Percentiles rank a stretch among this genome's conserved stretches.
These are phyloP conservation scores for Eueremaeus valkanovi DNA, from an alignment of 2,888 invertebrate species.

Conservation along the genomic window DNA sequence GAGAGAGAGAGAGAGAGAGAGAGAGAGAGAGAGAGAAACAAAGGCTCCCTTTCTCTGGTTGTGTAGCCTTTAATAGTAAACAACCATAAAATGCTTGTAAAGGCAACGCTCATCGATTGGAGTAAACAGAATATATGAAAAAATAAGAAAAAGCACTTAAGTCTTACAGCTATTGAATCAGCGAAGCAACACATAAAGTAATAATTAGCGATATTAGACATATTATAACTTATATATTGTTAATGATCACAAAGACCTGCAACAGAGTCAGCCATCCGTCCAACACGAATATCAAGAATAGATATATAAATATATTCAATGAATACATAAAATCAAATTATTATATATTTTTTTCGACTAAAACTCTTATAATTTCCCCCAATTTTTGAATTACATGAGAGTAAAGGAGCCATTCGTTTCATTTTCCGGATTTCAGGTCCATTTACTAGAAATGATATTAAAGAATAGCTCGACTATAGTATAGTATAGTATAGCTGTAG, in stretches of 20 bases:
- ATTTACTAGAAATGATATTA: constrained; percentile 6
- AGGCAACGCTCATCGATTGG: constrained; percentile 33
- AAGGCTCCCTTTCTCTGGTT: constrained; percentile 24
- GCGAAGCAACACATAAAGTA: constrained; percentile 14
- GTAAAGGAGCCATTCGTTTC: constrained; percentile 1
- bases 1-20: no score
- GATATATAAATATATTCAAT: constrained; percentile 13
- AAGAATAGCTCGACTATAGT: not conserved
- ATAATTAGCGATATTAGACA: constrained; percentile 14
- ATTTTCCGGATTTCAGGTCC: constrained; percentile 29
- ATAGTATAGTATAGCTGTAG: not conserved
- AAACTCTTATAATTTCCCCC: not conserved
- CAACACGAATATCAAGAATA: not conserved
- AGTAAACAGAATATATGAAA: constrained; percentile 31
- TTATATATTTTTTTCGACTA: not conserved
- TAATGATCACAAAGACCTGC: constrained; percentile 16
- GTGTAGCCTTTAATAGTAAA: constrained; percentile 27
- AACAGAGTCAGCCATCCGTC: constrained; percentile 7
- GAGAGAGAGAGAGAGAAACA: no score
- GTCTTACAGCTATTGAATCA: not conserved
- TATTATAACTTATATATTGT: constrained; percentile 21
- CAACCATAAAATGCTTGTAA: constrained; percentile 35
- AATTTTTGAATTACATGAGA: not conserved
- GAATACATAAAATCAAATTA: constrained; percentile 12
- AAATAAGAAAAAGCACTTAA: constrained; percentile 32